Evolutionary conservation across 2,797 vertebrate species (phyloP), one percentile per base, ranked within the genome.

Genomic region (Melanotaenia boesemani): DNA sequence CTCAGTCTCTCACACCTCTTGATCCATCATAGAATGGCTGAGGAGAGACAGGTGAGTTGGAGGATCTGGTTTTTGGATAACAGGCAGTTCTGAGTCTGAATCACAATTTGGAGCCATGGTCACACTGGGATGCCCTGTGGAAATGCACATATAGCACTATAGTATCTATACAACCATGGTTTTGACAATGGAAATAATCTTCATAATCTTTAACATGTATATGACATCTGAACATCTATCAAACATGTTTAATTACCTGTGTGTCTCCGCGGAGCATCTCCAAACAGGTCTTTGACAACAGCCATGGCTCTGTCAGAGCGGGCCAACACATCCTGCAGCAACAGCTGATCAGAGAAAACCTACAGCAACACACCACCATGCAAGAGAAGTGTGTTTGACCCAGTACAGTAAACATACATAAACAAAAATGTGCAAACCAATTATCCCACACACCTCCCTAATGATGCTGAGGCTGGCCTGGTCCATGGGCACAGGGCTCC

Each of bases 331-430:
- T 98, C 96, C 63, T 95, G 96, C 62, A 96, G 89, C 85, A 94
- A 93, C 88, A 96, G 94, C 84, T 97, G 95, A 81, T 97, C 96
- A 73, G 95, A 97, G 75, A 98, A 95, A 77, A 97, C 95, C 97
- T 99, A 90, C 71, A 91, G 66, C 34, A 81, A 81, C 6, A 78
- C 62, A 80, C 0, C 44, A 22, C 3, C 54, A 44, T 11, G 22
- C 15, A 22, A 16, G 9, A 63, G 37, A 63, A 8, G 59, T 54
- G 20, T 10, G 13, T 24, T 60, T 55, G 54, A 57, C 50, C 62
- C 12, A 34, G 16, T 22, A 77, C 39, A 63, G 24, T 24, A 63
- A 4, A 54, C 4, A 26, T 9, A 7, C 46, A 18, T 12, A 16
- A 10, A 50, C 4, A n/a, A 4, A 20, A 15, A 20, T 9, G 3